Conservation (phyloP, 2,113 vertebrate species). For the Phasianus colchicus region DNA sequence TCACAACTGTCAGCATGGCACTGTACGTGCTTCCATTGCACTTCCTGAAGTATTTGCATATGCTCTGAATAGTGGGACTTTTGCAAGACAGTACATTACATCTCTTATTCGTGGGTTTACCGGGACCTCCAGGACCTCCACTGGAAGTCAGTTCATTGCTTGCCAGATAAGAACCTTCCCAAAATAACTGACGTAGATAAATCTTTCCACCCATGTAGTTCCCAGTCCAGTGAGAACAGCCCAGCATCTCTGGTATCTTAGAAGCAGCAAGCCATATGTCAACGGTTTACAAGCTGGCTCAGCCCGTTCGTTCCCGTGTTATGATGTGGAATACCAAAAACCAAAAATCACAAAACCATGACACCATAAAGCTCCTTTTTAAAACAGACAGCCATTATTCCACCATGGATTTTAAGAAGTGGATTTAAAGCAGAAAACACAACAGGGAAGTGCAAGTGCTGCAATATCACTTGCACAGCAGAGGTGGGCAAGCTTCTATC, state of each 20-base stretch:
- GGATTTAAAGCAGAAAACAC: background rate
- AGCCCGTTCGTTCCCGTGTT: too few species aligned
- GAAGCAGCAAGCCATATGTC: background rate
- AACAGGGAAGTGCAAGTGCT: background rate
- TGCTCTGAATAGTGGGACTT: background rate
- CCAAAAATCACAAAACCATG: too few species aligned
- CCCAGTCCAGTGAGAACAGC: background rate
- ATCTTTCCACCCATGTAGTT: background rate
- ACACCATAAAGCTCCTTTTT: background rate
- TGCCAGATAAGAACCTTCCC: background rate
- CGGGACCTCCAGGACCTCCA: background rate
- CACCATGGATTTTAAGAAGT: background rate
- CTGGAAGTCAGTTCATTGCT: background rate
- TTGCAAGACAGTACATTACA: background rate
- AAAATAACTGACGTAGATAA: background rate
- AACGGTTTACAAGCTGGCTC: too few species aligned
- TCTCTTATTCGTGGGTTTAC: background rate
- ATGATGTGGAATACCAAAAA: too few species aligned
- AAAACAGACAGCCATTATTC: background rate
- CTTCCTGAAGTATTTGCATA: rapidly evolving
- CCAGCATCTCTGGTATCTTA: background rate
- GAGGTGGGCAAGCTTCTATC: background rate
- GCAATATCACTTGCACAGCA: background rate
- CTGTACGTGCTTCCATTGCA: rapidly evolving
- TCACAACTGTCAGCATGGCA: background rate